Evolutionary conservation across 2,888 invertebrate species (phyloP), one percentile per base, ranked within the genome.

Genomic region (Octodonta nipae): DNA sequence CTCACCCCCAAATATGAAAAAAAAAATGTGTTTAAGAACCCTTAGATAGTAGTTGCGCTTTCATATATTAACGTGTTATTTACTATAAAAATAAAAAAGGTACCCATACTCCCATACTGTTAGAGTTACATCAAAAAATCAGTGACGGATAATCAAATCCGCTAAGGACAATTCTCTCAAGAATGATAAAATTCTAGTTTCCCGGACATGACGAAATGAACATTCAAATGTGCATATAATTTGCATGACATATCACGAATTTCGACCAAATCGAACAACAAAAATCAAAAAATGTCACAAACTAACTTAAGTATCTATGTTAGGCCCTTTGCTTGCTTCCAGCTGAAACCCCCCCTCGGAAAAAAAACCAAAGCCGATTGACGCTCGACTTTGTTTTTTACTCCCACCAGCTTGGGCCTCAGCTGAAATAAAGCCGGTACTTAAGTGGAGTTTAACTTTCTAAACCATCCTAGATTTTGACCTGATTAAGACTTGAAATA

Each of bases 61-160:
- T 13, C 10, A 14, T 36, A 42, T 49, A 47, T 47, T 32, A 33
- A 36, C 30, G 33, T 37, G 36, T 40, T 31, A 28, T 26, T 40
- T 38, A 40, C 11, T 30, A 14, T 30, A 12, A 26, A 8, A 11
- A 25, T 24, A 35, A 38, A 35, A 41, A 42, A 53, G 54, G 51
- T 40, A 55, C 55, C 56, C 55, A 55, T 56, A 55, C 54, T 56
- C 55, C 56, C 55, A 55, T 56, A 55, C 54, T 56, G 52, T 55
- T 53, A 54, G 52, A 53, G 53, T 44, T 47, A n/a, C 49, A 46
- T 47, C 26, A 15, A 38, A 28, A 26, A n/a, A 26, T 26, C n/a
- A 26, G n/a, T 29, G 32, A 32, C 32, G 28, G 32, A 37, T 17
- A 33, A 39, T 39, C 33, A 32, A 33, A 11, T 24, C 17, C 8